Evolutionary conservation across 2,797 vertebrate genomes (phyloP).

Genomic region (Smutsia temminckii): DNA sequence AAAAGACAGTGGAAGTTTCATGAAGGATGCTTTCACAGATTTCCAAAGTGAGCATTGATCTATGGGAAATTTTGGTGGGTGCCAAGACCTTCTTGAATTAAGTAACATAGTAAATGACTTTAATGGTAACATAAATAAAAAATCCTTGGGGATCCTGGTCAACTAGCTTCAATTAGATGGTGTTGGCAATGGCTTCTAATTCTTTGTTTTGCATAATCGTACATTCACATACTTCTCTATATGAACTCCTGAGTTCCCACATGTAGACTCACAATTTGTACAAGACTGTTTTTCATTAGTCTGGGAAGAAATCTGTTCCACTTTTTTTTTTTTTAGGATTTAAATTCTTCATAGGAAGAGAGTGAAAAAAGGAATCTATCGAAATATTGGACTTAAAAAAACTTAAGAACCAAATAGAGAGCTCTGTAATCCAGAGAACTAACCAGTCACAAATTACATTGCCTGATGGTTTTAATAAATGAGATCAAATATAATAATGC

Average conservation of each 20-base stretch:
- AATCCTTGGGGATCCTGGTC: neutral
- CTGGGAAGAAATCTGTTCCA: constrained; percentile 63
- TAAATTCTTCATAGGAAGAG: constrained; percentile 51
- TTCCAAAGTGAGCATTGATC: neutral
- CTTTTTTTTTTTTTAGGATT: neutral
- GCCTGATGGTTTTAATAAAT: neutral
- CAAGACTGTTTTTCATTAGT: constrained; percentile 79
- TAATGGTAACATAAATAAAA: neutral
- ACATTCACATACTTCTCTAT: neutral
- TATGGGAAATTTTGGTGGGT: neutral
- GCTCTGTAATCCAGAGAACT: neutral
- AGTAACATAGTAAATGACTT: neutral
- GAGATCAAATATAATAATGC: neutral
- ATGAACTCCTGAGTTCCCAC: constrained; percentile 44
- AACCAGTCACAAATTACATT: neutral
- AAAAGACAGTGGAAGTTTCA: neutral
- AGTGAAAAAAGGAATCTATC: neutral
- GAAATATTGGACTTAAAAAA: constrained; percentile 42
- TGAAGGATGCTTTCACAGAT: neutral
- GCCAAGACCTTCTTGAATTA: neutral
- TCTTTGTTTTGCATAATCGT: constrained; percentile 15
- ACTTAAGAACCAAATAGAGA: neutral
- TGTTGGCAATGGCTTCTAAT: neutral
- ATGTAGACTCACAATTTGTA: constrained; percentile 63
- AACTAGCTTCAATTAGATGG: neutral